These are phyloP conservation scores for Pungitius pungitius DNA, from an alignment of 2,113 vertebrate species.

Conservation along the genomic window DNA sequence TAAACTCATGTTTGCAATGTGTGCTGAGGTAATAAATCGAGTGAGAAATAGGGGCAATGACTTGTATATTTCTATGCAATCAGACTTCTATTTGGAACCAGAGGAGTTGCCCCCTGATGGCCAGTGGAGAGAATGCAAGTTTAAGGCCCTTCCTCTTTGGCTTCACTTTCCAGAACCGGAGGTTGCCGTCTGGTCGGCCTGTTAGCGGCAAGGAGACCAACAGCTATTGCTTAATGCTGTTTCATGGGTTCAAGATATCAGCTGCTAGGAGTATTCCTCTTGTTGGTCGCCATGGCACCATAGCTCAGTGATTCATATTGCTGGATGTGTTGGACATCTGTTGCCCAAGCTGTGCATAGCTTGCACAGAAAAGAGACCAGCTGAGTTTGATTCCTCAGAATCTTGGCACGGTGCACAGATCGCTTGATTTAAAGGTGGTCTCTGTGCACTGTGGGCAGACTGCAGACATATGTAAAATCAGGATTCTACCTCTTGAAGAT, in stretches of 20 bases:
- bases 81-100: neutral
- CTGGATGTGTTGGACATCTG: neutral
- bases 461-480: neutral
- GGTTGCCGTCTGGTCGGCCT: neutral
- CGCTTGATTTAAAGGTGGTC: neutral
- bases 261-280: neutral
- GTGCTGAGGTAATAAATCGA: neutral
- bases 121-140: neutral
- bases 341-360: neutral
- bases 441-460: neutral
- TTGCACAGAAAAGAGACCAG: neutral
- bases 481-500: neutral
- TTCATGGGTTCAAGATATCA: neutral
- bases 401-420: neutral
- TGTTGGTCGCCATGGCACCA: neutral
- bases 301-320: neutral
- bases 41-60: neutral
- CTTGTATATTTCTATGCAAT: neutral
- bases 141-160: neutral
- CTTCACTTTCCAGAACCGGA: neutral
- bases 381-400: neutral
- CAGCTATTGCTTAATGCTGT: neutral
- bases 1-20: neutral
- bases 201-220: neutral
- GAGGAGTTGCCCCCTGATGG: neutral